Evolutionary conservation across 2,797 vertebrate species (phyloP).

Genomic region (Sarcophilus harrisii): DNA sequence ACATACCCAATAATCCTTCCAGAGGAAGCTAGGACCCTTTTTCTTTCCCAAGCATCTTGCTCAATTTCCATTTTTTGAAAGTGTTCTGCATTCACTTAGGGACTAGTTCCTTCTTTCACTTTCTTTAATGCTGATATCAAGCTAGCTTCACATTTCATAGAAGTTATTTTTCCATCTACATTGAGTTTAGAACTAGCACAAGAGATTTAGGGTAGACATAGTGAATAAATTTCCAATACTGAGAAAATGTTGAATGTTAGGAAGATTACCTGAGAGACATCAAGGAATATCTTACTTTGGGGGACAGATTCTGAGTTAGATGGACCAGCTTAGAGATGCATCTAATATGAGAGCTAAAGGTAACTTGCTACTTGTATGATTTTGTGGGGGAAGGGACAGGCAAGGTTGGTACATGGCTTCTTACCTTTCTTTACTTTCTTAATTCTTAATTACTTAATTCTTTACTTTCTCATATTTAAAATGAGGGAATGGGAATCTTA

Average conservation of each 20-base stretch:
- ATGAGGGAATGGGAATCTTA: neutral
- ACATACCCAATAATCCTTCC: neutral
- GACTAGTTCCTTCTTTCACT: neutral
- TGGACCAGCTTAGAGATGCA: neutral
- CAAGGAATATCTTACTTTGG: neutral
- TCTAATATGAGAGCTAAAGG: neutral
- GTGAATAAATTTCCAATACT: neutral
- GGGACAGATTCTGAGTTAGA: neutral
- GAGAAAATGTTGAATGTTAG: neutral
- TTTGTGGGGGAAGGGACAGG: neutral
- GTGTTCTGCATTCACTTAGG: neutral
- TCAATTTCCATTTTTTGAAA: neutral
- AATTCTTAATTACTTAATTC: neutral
- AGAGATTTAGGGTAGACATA: neutral
- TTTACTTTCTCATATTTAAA: neutral
- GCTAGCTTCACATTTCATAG: neutral
- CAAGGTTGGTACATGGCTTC: neutral
- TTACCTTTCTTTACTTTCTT: neutral
- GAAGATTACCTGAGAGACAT: neutral
- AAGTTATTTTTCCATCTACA: neutral
- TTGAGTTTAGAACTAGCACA: neutral
- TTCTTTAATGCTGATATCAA: neutral
- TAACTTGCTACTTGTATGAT: neutral
- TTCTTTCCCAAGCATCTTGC: neutral
- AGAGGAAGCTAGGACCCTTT: neutral